Evolutionary conservation across 2,888 invertebrate genomes (phyloP).

Genomic region (Falcaria lacertinaria): DNA sequence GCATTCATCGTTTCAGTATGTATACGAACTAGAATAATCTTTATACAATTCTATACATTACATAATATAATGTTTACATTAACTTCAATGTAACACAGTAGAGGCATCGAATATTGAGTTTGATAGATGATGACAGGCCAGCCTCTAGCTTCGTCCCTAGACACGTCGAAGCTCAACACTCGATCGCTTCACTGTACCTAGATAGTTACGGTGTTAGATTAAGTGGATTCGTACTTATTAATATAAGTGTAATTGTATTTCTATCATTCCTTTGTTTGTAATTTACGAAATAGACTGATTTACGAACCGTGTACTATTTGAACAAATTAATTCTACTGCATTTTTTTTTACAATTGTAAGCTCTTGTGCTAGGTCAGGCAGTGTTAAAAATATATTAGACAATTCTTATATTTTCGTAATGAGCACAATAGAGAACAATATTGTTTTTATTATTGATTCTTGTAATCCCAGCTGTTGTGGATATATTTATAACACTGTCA

Average conservation of each 20-base stretch:
- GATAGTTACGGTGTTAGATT: background rate
- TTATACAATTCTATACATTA: slow-evolving; percentile 11
- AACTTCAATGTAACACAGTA: background rate
- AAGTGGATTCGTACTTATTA: background rate
- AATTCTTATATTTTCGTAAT: background rate
- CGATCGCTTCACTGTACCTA: background rate
- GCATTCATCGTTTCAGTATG: no score
- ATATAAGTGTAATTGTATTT: background rate
- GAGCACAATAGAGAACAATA: no score
- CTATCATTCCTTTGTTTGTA: background rate
- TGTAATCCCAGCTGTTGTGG: no score
- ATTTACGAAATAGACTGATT: background rate
- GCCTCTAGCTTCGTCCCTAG: no score
- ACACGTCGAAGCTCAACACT: background rate
- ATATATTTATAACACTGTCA: background rate
- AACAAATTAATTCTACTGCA: no score
- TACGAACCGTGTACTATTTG: background rate
- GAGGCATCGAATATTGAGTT: background rate
- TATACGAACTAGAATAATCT: slow-evolving; percentile 18
- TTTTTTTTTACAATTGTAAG: background rate
- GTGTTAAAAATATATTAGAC: background rate
- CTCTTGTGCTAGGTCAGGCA: background rate
- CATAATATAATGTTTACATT: background rate
- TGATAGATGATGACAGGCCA: no score
- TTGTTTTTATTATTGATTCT: no score